Conservation (phyloP, 2,888 invertebrate species). For the Synergus gifuensis region DNA sequence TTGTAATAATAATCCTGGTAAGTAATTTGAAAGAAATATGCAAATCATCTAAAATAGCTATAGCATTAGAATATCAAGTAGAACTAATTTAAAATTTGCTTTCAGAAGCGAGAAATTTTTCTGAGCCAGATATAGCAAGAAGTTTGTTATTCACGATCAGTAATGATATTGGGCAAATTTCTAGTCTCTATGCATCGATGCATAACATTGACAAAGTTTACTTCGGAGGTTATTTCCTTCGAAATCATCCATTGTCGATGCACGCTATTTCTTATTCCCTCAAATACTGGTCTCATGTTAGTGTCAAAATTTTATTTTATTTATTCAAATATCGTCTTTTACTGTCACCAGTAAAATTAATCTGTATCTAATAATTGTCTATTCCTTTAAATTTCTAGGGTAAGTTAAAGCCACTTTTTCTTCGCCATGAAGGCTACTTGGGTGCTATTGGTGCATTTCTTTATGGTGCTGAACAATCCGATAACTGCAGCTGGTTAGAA, state of each 20-base stretch:
- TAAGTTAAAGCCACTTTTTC: slow-evolving; percentile 82
- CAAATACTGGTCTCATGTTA: slow-evolving; percentile 83
- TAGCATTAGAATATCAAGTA: slow-evolving; percentile 45
- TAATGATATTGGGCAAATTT: slow-evolving; percentile 86
- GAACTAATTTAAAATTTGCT: not conserved
- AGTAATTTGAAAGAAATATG: not conserved
- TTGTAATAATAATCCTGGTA: slow-evolving; percentile 56
- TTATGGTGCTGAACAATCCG: slow-evolving; percentile 82
- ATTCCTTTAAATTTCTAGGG: slow-evolving; percentile 70
- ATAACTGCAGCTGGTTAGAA: slow-evolving; percentile 83
- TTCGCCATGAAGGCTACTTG: slow-evolving; percentile 85
- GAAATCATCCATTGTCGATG: slow-evolving; percentile 85
- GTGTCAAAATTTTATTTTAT: slow-evolving; percentile 48
- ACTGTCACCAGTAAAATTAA: slow-evolving; percentile 10
- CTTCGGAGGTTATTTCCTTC: slow-evolving; percentile 85
- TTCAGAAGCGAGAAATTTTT: slow-evolving; percentile 69
- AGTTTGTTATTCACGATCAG: slow-evolving; percentile 84
- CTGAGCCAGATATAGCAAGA: slow-evolving; percentile 82
- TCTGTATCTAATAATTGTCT: slow-evolving; percentile 12
- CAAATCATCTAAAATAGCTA: not conserved
- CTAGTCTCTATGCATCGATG: slow-evolving; percentile 83
- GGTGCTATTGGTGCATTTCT: slow-evolving; percentile 86
- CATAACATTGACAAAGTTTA: slow-evolving; percentile 82
- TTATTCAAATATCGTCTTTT: slow-evolving; percentile 25
- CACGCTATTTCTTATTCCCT: slow-evolving; percentile 84